phyloP scores from a whole-genome alignment of 2,888 invertebrate genomes.

The Drosophila colorata region DNA sequence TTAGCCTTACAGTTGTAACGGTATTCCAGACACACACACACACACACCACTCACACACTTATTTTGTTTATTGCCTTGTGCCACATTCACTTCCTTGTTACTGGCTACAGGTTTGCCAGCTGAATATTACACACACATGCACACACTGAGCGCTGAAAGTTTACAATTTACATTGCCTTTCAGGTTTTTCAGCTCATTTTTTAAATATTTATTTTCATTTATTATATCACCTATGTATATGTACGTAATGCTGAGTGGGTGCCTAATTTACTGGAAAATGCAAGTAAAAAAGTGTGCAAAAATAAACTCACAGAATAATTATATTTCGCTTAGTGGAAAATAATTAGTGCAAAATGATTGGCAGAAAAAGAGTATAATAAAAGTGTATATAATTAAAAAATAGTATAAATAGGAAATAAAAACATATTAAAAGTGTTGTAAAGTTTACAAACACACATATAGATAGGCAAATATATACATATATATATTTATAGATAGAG shows the following conservation, averaged over 20 bases:
- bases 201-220: not conserved
- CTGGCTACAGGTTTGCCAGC: slow-evolving; percentile 43
- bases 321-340: slow-evolving; percentile 4
- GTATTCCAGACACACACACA: slow-evolving; percentile 24
- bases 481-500: too few species aligned
- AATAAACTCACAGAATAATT: slow-evolving; percentile 14
- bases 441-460: too few species aligned
- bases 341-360: slow-evolving; percentile 1
- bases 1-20: slow-evolving; percentile 28
- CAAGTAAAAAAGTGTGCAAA: slow-evolving; percentile 3
- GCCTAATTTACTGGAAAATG: slow-evolving; percentile 53
- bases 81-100: slow-evolving; percentile 62
- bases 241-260: slow-evolving; percentile 28
- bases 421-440: too few species aligned
- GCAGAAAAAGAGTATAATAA: too few species aligned
- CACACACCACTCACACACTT: slow-evolving; percentile 7
- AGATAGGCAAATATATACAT: too few species aligned
- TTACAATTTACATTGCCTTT: not conserved
- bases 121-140: slow-evolving; percentile 7
- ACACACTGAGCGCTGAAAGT: slow-evolving; percentile 34
- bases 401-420: too few species aligned
- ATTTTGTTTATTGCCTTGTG: slow-evolving; percentile 44
- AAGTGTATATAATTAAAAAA: not conserved
- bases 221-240: slow-evolving; percentile 17
- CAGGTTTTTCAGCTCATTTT: not conserved